A percentile compares a stretch with the other conserved stretches of the same genome.
phyloP scores from a whole-genome alignment of 2,888 invertebrate species.

The Empis stercorea region DNA sequence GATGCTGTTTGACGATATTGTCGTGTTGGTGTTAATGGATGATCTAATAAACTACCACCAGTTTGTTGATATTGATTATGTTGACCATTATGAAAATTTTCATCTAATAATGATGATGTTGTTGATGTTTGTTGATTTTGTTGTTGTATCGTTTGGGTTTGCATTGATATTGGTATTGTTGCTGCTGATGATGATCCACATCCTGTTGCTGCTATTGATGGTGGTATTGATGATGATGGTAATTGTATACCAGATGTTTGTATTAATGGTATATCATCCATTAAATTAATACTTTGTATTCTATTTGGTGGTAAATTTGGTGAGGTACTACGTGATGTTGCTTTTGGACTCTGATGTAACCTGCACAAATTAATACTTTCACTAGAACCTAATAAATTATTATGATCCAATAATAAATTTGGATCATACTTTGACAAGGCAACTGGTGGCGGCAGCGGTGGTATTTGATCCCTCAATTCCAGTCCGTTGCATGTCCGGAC shows the following conservation, averaged over 20 bases:
- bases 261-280: slow-evolving; percentile 28
- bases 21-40: slow-evolving; percentile 34
- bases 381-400: slow-evolving; percentile 13
- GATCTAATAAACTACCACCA: slow-evolving; percentile 33
- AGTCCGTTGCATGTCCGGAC: slow-evolving; percentile 66
- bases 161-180: slow-evolving; percentile 18
- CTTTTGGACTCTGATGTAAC: slow-evolving; percentile 36
- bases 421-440: slow-evolving; percentile 36
- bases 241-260: slow-evolving; percentile 1
- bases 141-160: slow-evolving; percentile 21
- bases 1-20: slow-evolving; percentile 26
- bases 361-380: slow-evolving; percentile 20
- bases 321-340: slow-evolving; percentile 35
- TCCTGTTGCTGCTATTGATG: slow-evolving; percentile 3
- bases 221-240: not conserved
- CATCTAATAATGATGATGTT: slow-evolving; percentile 32
- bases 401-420: slow-evolving; percentile 17
- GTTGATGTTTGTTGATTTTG: slow-evolving; percentile 33
- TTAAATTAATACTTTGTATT: slow-evolving; percentile 33
- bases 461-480: slow-evolving; percentile 51
- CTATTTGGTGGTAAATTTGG: slow-evolving; percentile 35
- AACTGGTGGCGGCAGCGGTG: slow-evolving; percentile 43
- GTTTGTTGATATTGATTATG: slow-evolving; percentile 36
- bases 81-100: slow-evolving; percentile 19
- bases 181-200: not conserved